Conservation (phyloP, 92 coral and sea anemone genomes). For the Zoanthus sansibaricus region DNA sequence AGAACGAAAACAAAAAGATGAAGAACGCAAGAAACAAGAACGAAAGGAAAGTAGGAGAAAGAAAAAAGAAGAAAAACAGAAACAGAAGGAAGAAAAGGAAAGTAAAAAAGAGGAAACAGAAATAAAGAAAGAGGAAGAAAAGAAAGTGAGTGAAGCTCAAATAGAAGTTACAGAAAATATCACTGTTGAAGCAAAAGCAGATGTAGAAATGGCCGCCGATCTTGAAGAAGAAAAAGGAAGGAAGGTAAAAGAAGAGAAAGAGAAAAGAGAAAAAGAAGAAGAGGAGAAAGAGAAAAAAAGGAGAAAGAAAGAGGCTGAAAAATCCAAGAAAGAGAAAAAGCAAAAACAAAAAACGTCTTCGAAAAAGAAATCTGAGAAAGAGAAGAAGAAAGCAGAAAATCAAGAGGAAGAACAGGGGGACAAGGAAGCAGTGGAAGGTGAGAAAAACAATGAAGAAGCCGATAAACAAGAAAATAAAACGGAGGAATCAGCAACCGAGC, state of each 20-base stretch:
- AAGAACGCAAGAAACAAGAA: constrained; percentile 60
- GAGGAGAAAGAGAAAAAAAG: background rate
- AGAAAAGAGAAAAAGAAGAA: background rate
- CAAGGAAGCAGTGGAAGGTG: constrained; percentile 15
- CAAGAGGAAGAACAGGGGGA: background rate
- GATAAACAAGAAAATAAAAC: constrained; percentile 8
- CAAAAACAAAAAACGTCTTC: background rate
- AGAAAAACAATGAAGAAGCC: background rate
- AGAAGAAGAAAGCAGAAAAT: constrained; percentile 17
- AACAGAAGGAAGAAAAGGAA: constrained; percentile 57
- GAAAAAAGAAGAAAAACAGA: constrained; percentile 66
- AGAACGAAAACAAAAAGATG: constrained; percentile 64
- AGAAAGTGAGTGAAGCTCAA: constrained; percentile 58
- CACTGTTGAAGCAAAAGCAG: constrained; percentile 58
- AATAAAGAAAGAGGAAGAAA: constrained; percentile 54
- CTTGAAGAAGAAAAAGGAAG: constrained; percentile 25
- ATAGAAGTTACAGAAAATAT: constrained; percentile 46
- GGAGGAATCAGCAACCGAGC: constrained; percentile 18
- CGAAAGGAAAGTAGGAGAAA: constrained; percentile 50
- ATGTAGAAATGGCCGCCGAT: constrained; percentile 18
- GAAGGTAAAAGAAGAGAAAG: background rate
- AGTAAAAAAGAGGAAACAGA: constrained; percentile 58
- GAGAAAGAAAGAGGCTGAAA: background rate
- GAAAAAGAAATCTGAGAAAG: constrained; percentile 2
- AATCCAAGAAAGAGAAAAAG: constrained; percentile 4